These are phyloP conservation scores for Crocallis elinguaria DNA, from an alignment of 2,888 invertebrate genomes.

Conservation along the genomic window DNA sequence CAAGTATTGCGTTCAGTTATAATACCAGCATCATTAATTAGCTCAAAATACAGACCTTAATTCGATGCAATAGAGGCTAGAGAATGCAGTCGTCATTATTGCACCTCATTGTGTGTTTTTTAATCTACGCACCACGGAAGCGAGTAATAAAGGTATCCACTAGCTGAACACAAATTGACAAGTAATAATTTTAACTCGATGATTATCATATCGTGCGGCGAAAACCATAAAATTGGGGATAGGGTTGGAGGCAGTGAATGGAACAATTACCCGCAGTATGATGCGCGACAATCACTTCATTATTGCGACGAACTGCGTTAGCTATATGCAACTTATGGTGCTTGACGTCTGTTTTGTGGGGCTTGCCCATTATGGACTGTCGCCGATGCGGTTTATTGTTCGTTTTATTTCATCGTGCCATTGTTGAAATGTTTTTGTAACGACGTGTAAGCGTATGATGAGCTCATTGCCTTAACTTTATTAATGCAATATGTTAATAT, in stretches of 20 bases:
- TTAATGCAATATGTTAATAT: no score
- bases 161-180: conserved; percentile 60
- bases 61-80: conserved; percentile 10
- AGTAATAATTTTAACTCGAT: conserved; percentile 65
- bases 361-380: background rate
- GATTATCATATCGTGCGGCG: conserved; percentile 57
- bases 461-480: no score
- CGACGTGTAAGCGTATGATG: no score
- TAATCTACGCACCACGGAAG: conserved; percentile 41
- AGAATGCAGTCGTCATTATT: conserved; percentile 5
- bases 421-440: background rate
- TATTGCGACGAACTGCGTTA: conserved; percentile 46
- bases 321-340: conserved; percentile 27
- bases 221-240: conserved; percentile 63
- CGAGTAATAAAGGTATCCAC: conserved; percentile 50
- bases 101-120: conserved; percentile 10
- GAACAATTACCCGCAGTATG: conserved; percentile 59
- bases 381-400: conserved; percentile 14
- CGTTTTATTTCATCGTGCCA: conserved; percentile 3
- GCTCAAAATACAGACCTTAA: background rate
- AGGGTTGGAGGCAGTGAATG: conserved; percentile 64
- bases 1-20: background rate
- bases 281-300: conserved; percentile 68
- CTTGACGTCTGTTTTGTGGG: conserved; percentile 16
- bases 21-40: background rate